These are phyloP conservation scores for Drosophila barbarae DNA, from an alignment of 2,888 invertebrate species.

Conservation along the genomic window DNA sequence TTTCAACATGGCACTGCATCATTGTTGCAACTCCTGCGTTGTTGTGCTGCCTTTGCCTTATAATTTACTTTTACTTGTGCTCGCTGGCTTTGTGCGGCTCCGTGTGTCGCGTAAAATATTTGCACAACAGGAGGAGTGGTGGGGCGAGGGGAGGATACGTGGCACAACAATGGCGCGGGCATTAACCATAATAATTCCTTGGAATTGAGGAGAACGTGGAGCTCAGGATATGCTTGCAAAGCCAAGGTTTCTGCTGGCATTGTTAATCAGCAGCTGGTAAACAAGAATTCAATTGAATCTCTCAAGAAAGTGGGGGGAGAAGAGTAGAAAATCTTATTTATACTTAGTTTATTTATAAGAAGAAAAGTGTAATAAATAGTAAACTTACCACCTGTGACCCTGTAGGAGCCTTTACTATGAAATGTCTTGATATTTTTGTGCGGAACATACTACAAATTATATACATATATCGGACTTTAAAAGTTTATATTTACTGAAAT, in stretches of 20 bases:
- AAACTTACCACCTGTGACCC: neutral
- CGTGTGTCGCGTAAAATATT: conserved; percentile 67
- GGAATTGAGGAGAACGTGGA: conserved; percentile 30
- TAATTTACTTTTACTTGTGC: conserved; percentile 73
- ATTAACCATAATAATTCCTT: conserved; percentile 71
- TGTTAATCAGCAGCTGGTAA: conserved; percentile 44
- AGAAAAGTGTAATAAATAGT: neutral
- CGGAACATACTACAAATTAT: too few relatives aligned
- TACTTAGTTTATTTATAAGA: neutral
- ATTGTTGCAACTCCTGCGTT: conserved; percentile 44
- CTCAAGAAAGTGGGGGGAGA: neutral
- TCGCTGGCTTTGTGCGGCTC: conserved; percentile 50
- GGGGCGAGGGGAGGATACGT: neutral
- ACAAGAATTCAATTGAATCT: conserved; percentile 25
- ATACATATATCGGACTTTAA: too few relatives aligned
- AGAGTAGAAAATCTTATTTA: neutral
- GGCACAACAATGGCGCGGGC: conserved; percentile 57
- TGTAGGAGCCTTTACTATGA: neutral
- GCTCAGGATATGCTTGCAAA: conserved; percentile 49
- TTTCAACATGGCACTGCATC: conserved; percentile 68
- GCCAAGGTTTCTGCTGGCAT: conserved; percentile 28
- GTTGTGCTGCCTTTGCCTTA: conserved; percentile 63
- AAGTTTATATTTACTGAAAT: too few relatives aligned
- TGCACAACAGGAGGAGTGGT: conserved; percentile 37
- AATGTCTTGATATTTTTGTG: too few relatives aligned